Base-by-base conservation (phyloP, 2,888 invertebrate genomes). In the Glomeris marginata region DNA sequence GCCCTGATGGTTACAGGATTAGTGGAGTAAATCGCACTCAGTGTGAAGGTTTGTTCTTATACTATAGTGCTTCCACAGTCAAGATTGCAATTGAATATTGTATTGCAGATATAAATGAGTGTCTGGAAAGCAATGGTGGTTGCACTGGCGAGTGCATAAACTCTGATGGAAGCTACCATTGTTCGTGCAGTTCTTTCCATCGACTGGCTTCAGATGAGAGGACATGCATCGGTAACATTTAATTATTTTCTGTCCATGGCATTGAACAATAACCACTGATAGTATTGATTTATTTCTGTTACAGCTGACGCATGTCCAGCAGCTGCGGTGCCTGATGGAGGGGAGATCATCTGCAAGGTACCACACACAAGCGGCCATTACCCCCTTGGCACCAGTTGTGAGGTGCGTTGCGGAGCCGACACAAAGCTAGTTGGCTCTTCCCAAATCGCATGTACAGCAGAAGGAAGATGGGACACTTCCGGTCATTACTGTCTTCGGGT, bases 361-460 rank as follows among this genome's bases (percentile, higher is more conserved):
- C 46, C 41, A 13, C 48, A 18, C 21, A 18, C 21, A 20, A n/a
- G 38, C 6, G 16, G 37, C 36, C 22, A 41, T 21, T 55, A 50
- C 37, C 64, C 66, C 4, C 54, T 58, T 40, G 71, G 71, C 16
- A 68, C 72, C 13, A 65, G 66, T 58, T 74, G 74, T 59, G 64
- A 67, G 55, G 58, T 72, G 53, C 68, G 69, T 62, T 74, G 75
- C 58, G 66, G 69, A 48, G 63, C 66, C 56, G 77, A 76, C 6
- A 77, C 69, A 58, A 69, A 67, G 57, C 61, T 77, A 20, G 64
- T 69, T 44, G 78, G 77, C 28, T 66, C 73, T 10, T 63, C 71
- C 21, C 63, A 69, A 22, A 66, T 72, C 47, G 66, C 64, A 52
- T 78, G 78, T 57, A 69, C 68, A 49, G 61, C 64, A 15, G 62